Percentiles rank a stretch among this genome's conserved stretches.
phyloP scores from a whole-genome alignment of 2,797 vertebrate genomes.

The Erethizon dorsatum region DNA sequence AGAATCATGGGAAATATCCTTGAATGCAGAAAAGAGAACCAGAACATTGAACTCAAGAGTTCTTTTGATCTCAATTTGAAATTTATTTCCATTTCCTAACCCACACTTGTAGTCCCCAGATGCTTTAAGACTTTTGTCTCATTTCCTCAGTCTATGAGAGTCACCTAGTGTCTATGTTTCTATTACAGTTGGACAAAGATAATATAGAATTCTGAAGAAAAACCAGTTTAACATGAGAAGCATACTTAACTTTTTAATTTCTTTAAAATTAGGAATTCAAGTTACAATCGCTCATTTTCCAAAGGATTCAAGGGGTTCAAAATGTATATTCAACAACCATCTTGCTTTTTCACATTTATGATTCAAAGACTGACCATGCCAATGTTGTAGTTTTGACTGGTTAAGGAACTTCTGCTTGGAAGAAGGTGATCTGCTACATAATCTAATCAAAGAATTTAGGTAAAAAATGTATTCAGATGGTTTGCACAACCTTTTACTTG shows the following conservation, averaged over 20 bases:
- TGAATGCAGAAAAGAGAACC: not conserved
- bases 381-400: not conserved
- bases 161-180: not conserved
- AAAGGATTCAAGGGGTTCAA: not conserved
- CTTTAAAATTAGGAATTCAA: not conserved
- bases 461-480: slow-evolving; percentile 28
- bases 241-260: not conserved
- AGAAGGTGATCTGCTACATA: not conserved
- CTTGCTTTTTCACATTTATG: not conserved
- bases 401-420: not conserved
- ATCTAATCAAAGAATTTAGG: slow-evolving; percentile 23
- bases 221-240: not conserved
- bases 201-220: not conserved
- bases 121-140: not conserved
- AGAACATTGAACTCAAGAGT: not conserved
- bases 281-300: slow-evolving; percentile 9
- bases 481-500: not conserved
- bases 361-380: not conserved
- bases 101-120: not conserved
- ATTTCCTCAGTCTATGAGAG: not conserved
- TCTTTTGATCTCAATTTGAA: not conserved
- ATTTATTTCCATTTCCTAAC: not conserved
- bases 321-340: not conserved
- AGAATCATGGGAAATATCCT: not conserved
- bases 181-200: not conserved